Base-by-base conservation (phyloP, 2,888 invertebrate species). In the Micoletzkya japonica region DNA sequence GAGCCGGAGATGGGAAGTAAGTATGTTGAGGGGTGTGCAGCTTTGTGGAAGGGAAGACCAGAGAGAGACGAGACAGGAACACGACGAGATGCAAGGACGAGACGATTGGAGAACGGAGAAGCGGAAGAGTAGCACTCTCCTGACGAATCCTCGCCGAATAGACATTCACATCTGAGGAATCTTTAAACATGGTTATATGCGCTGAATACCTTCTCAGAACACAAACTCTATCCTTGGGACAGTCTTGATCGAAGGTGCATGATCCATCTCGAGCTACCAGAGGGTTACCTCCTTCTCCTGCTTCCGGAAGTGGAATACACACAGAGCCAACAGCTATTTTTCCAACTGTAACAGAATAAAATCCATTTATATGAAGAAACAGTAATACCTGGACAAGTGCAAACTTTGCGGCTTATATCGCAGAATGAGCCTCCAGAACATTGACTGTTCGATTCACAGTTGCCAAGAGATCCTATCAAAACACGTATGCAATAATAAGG, bases 301-400 rank as follows among this genome's bases (percentile, higher is more conserved):
- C 39, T 17, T 52, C 64, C 0, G 52, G 28, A 20, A 64, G 17
- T 0, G 64, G 34, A 17, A 71, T 78, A 63, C 56, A 81, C 64
- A 71, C 76, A 70, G 63, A 81, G 4, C 81, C 81, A 30, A 80
- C 77, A 2, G 79, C 72, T n/a, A 81, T 73, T 37, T 78, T 74
- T n/a, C 74, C 73, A 20, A 61, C 79, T 78, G 58, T 39, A 76
- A 63, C 32, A 28, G 17, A 6, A 52, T 20, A 52, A 20, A 14
- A 6, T 20, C 52, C 17, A n/a, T 6, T 20, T 52, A 24, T n/a
- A 14, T n/a, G 24, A 57, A 10, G 6, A n/a, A 57, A 32, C 6
- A 7, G 4, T 28, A 56, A 52, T 70, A 77, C 82, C 70, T 24
- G 80, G 77, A 73, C 81, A 81, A 39, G 77, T 71, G 61, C 81